Conservation (phyloP, 2,888 invertebrate genomes). For the Eupeodes luniger region DNA sequence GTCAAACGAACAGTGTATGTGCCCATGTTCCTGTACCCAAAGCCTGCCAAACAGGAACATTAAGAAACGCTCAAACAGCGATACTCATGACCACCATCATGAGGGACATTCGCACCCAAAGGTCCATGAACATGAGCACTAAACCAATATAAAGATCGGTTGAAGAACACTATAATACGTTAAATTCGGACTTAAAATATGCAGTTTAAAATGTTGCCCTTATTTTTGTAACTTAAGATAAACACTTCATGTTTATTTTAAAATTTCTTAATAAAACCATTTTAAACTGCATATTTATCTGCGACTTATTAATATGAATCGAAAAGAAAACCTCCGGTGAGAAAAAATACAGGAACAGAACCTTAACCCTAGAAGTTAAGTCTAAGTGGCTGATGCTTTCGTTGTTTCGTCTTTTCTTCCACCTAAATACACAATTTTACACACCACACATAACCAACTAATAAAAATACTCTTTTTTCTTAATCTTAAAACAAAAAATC, state of each 20-base stretch:
- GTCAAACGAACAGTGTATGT: constrained; percentile 82
- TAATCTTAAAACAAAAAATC: constrained; percentile 24
- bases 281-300: constrained; percentile 27
- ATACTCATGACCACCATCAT: constrained; percentile 69
- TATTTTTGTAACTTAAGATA: neutral
- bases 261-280: neutral
- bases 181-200: constrained; percentile 16
- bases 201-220: neutral
- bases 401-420: constrained; percentile 50
- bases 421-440: constrained; percentile 20
- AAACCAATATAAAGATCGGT: neutral
- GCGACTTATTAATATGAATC: neutral
- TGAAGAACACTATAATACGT: neutral
- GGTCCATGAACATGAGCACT: constrained; percentile 12
- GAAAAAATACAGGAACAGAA: constrained; percentile 19
- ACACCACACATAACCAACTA: constrained; percentile 39
- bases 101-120: constrained; percentile 15
- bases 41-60: constrained; percentile 79
- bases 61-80: constrained; percentile 78
- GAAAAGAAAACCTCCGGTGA: constrained; percentile 8
- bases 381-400: constrained; percentile 53
- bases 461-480: constrained; percentile 9
- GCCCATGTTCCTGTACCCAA: constrained; percentile 83
- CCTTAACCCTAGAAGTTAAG: constrained; percentile 34
- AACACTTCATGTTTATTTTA: no score